Conservation (phyloP, 2,797 vertebrate genomes). For the Steatocranus sp. region DNA sequence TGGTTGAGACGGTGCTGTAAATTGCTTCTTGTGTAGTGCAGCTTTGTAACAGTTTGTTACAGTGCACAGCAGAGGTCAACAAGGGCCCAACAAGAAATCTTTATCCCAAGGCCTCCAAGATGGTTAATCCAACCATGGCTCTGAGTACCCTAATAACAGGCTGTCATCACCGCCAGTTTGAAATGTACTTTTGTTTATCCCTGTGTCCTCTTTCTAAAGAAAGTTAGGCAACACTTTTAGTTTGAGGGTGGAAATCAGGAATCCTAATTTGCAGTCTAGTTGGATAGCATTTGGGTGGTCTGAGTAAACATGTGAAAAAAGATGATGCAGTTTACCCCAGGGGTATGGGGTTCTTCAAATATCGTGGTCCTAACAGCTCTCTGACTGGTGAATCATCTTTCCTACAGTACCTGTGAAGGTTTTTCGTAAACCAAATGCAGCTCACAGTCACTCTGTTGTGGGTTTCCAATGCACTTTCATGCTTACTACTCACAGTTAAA, state of each 20-base stretch:
- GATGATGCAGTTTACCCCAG: background rate
- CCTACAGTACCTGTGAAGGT: background rate
- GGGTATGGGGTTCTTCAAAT: background rate
- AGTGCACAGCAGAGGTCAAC: background rate
- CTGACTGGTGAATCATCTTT: slow-evolving; percentile 27
- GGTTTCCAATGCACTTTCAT: slow-evolving; percentile 24
- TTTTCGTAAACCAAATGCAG: slow-evolving; percentile 9
- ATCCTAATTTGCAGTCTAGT: background rate
- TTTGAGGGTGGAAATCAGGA: background rate
- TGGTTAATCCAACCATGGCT: background rate
- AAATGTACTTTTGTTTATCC: background rate
- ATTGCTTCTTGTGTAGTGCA: background rate
- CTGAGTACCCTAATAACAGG: background rate
- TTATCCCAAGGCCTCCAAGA: background rate
- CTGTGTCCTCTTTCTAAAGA: background rate
- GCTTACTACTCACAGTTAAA: background rate
- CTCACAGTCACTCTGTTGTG: background rate
- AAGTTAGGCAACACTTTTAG: background rate
- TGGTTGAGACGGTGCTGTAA: background rate
- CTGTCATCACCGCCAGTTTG: background rate
- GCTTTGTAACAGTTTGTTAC: background rate
- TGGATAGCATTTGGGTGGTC: background rate
- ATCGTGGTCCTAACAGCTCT: background rate
- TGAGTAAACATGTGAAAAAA: background rate
- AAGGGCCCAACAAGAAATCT: background rate